These are phyloP conservation scores for Nestor notabilis DNA, from an alignment of 2,113 vertebrate species.

Conservation along the genomic window DNA sequence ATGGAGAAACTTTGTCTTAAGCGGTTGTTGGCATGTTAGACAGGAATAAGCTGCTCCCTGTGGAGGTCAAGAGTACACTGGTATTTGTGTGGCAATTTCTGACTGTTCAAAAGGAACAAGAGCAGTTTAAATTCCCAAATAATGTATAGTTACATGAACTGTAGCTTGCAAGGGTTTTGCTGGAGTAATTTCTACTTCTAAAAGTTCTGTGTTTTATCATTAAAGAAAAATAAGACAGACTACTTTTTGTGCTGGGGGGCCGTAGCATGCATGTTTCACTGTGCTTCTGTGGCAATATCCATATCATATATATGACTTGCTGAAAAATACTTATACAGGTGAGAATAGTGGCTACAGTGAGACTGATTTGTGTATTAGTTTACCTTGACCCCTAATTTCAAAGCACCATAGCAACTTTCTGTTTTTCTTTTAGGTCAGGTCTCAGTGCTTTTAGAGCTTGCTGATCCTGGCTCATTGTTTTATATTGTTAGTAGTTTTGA, in stretches of 20 bases:
- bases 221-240: neutral
- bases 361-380: neutral
- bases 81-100: conserved; percentile 40
- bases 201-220: neutral
- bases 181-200: neutral
- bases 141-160: neutral
- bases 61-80: conserved; percentile 1
- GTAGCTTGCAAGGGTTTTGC: neutral
- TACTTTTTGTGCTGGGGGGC: neutral
- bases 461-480: neutral
- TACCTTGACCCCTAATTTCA: neutral
- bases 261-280: neutral
- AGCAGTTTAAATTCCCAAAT: neutral
- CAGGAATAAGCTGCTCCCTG: conserved; percentile 12
- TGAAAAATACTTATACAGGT: neutral
- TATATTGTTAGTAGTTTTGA: neutral
- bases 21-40: neutral
- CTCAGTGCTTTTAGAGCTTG: neutral
- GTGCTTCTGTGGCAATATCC: neutral
- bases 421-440: neutral
- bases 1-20: conserved; percentile 5
- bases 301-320: neutral
- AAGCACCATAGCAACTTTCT: neutral
- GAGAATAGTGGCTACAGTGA: neutral
- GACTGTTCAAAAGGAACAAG: neutral